A percentile compares a stretch with the other conserved stretches of the same genome.
Evolutionary conservation across 2,797 vertebrate species (phyloP).

Genomic region (Spinus olivaceus): DNA sequence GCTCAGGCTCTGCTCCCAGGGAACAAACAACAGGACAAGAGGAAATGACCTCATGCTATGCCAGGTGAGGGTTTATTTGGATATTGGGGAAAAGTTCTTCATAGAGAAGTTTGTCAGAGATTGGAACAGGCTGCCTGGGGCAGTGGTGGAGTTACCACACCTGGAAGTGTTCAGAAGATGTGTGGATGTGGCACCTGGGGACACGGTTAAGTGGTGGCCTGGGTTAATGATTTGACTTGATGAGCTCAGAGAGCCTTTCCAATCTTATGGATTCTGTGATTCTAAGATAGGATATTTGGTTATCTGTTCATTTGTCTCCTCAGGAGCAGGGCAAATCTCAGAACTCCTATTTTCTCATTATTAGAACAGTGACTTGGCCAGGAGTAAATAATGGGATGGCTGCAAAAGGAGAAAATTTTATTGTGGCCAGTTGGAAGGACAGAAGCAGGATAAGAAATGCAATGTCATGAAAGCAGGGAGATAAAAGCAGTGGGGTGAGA

Average conservation of each 20-base stretch:
- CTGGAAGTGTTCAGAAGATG: neutral
- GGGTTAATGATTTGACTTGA: neutral
- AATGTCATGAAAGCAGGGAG: accelerated
- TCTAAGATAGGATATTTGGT: neutral
- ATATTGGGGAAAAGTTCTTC: neutral
- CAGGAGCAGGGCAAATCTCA: neutral
- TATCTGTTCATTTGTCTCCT: neutral
- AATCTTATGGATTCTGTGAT: neutral
- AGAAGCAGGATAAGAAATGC: neutral
- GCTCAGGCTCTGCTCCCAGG: neutral
- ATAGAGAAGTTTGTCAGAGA: neutral
- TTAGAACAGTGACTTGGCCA: neutral
- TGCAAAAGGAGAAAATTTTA: neutral
- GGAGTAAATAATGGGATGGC: neutral
- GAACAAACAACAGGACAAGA: neutral
- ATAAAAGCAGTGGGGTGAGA: neutral
- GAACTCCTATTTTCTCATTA: neutral
- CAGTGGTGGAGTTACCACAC: neutral
- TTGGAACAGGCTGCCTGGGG: neutral
- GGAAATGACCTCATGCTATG: neutral
- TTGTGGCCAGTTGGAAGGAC: neutral
- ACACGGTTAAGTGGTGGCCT: neutral
- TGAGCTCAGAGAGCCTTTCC: neutral
- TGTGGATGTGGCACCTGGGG: neutral
- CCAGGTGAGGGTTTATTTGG: neutral